These are phyloP conservation scores for Myotis planiceps DNA, from an alignment of 2,797 vertebrate species.

Conservation along the genomic window DNA sequence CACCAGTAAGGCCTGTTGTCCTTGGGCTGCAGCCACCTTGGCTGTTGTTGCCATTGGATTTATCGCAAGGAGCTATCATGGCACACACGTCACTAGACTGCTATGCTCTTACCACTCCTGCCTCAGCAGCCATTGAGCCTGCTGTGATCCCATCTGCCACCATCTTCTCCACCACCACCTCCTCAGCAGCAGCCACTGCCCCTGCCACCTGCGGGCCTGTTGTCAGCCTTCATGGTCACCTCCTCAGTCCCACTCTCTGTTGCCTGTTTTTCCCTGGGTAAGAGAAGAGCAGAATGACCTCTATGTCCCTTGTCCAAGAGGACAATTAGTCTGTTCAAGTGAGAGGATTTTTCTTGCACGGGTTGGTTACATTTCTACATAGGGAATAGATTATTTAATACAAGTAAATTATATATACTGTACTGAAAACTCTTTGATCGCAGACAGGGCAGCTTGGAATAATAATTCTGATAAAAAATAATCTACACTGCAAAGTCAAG, in stretches of 20 bases:
- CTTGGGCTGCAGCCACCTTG: neutral
- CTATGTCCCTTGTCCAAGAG: neutral
- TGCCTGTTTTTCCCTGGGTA: neutral
- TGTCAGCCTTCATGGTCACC: neutral
- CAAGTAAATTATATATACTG: neutral
- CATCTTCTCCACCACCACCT: neutral
- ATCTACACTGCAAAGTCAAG: neutral
- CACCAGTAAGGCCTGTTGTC: neutral
- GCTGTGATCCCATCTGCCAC: neutral
- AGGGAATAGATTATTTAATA: neutral
- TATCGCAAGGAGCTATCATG: neutral
- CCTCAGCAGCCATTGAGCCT: neutral
- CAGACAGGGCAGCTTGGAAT: neutral
- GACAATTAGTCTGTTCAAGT: neutral
- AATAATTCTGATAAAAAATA: neutral
- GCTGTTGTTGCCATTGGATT: neutral
- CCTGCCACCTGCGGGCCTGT: fast-evolving
- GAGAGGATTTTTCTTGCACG: neutral
- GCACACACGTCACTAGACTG: neutral
- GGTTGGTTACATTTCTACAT: neutral
- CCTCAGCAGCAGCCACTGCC: neutral
- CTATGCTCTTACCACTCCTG: neutral
- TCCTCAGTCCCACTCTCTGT: neutral
- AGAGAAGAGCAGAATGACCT: neutral
- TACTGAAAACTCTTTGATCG: neutral